These are phyloP conservation scores for Piprites chloris DNA, from an alignment of 2,113 vertebrate species.

Conservation along the genomic window DNA sequence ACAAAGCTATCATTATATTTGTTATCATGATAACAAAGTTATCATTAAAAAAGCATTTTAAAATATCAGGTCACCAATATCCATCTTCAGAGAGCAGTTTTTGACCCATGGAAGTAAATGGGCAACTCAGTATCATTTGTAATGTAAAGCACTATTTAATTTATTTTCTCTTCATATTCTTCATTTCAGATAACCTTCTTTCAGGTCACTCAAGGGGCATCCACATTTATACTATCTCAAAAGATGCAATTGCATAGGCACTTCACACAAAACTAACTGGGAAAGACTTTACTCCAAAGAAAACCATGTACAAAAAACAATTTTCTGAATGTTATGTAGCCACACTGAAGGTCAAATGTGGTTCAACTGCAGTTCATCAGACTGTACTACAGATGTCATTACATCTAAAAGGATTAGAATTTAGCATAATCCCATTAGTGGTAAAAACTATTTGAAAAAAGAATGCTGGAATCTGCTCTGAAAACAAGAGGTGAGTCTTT, in stretches of 20 bases:
- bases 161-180: not conserved
- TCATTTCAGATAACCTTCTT: not conserved
- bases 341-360: not conserved
- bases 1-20: no score
- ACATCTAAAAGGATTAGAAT: not conserved
- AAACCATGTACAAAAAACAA: not conserved
- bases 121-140: not conserved
- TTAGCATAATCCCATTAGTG: not conserved
- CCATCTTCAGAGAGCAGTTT: not conserved
- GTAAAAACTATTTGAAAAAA: not conserved
- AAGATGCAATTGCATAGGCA: not conserved
- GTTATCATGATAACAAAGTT: fast-evolving
- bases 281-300: not conserved
- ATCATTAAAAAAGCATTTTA: not conserved
- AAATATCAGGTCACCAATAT: not conserved
- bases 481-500: not conserved
- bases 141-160: not conserved
- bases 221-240: not conserved
- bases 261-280: not conserved
- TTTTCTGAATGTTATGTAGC: not conserved
- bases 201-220: not conserved
- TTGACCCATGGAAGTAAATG: not conserved
- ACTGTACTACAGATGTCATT: not conserved
- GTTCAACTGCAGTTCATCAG: not conserved
- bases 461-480: not conserved